Base-by-base conservation (phyloP, 2,113 vertebrate genomes). In the Poicephalus meyeri region DNA sequence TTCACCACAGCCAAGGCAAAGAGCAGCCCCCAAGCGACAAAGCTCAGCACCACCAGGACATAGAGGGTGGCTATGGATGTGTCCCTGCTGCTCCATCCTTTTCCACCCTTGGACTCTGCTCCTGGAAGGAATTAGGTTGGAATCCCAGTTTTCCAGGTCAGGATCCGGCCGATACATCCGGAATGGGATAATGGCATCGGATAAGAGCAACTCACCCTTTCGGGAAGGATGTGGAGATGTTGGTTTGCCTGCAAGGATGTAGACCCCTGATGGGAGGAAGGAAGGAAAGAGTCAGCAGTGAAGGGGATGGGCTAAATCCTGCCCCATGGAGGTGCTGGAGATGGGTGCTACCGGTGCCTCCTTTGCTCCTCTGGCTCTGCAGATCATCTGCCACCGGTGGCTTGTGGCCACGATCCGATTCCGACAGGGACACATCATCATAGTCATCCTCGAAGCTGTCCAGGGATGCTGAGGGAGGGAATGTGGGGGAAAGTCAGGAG, bases 111-210 rank as follows among this genome's bases (percentile, higher is more conserved):
- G 4, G 13, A 13, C 4, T 29, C 41, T 55, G 29, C 29, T 55
- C 23, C 5, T 12, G 39, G 41, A 5, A 19, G 25, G 49, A 64
- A 70, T 21, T 2, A 1, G 49, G 83, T 56, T 13, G 16, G 10
- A 77, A 70, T 42, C 47, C 17, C 47, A 5, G 2, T 12, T 79
- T 53, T 3, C 5, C 0, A 1, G 11, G 28, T 46, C 25, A 3
- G 47, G 76, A 50, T 25, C 7, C 9, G 0, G 1, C 7, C 1
- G 0, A 37, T 15, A 12, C 10, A 9, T 31, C 46, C 1, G 2
- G 3, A 1, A 7, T 0, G n/a, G 46, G 39, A 8, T 6, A 17
- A 26, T 0, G 6, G 11, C 3, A 2, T 6, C 1, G 1, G 18
- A 20, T 1, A 4, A 44, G 46, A 17, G 20, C 3, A 2, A 53